Base-by-base conservation (phyloP, 2,797 vertebrate species). In the Pitangus sulphuratus region DNA sequence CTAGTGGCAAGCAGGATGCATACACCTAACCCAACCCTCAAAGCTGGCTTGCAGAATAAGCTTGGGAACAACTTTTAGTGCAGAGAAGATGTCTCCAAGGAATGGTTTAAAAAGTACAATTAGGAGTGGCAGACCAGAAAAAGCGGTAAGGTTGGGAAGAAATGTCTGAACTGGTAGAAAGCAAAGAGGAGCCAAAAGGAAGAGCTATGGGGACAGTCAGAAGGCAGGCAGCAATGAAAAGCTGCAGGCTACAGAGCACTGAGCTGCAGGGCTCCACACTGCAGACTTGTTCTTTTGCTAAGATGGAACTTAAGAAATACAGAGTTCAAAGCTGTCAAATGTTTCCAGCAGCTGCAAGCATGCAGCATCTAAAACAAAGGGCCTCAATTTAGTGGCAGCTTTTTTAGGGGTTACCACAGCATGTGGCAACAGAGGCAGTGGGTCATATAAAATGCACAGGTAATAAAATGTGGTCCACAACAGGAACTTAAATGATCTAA, bases 21-120 rank as follows among this genome's bases (percentile, higher is more conserved):
- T 8, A 26, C 4, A 53, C 8, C 8, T 13, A 79, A 48, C 19
- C 28, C 7, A 53, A 37, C 15, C 35, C 65, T 35, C 42, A 42
- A 71, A 89, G 42, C 7, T 0, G 0, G 24, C 47, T 11, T 1
- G 1, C 48, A 70, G n/a, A 47, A 25, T 47, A 64, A 57, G 8
- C 11, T 30, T 21, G 20, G 37, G 21, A 61, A 61, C 22, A 69
- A 22, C n/a, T 51, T 72, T 6, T 6, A 90, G 44, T 17, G 22
- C 42, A 54, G 35, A 53, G 42, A 56, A 28, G 24, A 33, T 42
- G 10, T 72, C 62, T 75, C 60, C 54, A 70, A 47, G 11, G 44
- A 84, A 77, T 31, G 15, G 20, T 82, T 84, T 79, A 39, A 79
- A 81, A 50, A 71, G 30, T 10, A n/a, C 42, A 77, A 12, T 28